Conservation (phyloP, 2,888 invertebrate species). For the Exephanes ischioxanthus region DNA sequence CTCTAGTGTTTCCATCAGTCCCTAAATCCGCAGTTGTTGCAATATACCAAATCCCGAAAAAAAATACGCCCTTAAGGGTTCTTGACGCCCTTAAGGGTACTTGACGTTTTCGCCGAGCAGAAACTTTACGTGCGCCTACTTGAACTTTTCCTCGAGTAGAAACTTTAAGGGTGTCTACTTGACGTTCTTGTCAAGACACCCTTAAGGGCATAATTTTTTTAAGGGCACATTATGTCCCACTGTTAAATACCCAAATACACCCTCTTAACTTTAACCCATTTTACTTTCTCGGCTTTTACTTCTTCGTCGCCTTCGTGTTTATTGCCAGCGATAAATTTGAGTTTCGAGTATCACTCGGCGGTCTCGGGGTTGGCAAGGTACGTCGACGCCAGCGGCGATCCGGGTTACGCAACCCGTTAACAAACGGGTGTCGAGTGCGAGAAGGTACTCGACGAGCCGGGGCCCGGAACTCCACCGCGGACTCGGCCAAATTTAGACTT, state of each 20-base stretch:
- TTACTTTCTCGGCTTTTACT: background rate
- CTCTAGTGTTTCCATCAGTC: too few relatives aligned
- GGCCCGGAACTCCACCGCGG: slow-evolving; percentile 46
- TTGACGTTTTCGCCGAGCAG: too few relatives aligned
- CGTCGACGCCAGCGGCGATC: slow-evolving; percentile 44
- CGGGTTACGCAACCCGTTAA: slow-evolving; percentile 80
- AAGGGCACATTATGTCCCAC: background rate
- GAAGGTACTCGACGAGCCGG: slow-evolving; percentile 44
- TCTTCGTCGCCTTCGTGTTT: slow-evolving; percentile 16
- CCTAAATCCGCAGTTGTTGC: too few relatives aligned
- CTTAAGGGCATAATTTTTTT: background rate
- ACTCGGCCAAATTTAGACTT: slow-evolving; percentile 66
- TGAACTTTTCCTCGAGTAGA: too few relatives aligned
- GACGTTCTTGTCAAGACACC: background rate
- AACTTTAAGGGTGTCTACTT: background rate
- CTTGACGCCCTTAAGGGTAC: too few relatives aligned
- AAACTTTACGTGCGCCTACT: too few relatives aligned
- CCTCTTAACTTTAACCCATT: background rate
- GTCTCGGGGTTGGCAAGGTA: slow-evolving; percentile 29
- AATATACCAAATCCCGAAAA: too few relatives aligned
- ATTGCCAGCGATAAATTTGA: slow-evolving; percentile 42
- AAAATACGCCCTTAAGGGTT: too few relatives aligned
- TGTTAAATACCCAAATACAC: background rate
- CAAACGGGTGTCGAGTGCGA: slow-evolving; percentile 75
- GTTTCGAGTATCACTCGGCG: slow-evolving; percentile 38